These are phyloP conservation scores for Tragelaphus scriptus DNA, from an alignment of 2,113 vertebrate species.

Conservation along the genomic window DNA sequence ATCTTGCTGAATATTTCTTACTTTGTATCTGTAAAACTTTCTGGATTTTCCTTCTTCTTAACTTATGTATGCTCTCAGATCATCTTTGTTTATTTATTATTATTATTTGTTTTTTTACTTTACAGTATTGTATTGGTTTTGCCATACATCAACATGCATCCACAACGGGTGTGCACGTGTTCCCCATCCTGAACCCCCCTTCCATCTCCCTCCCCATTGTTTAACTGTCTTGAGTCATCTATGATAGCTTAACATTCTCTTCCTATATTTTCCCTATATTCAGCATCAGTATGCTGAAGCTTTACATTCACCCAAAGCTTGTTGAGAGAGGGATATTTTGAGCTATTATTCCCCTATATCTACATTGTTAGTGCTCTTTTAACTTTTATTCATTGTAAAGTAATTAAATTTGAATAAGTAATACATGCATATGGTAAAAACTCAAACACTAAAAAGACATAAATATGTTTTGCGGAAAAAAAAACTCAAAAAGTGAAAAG, in stretches of 20 bases:
- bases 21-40: neutral
- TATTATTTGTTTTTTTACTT: no score
- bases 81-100: neutral
- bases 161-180: no score
- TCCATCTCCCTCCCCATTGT: neutral
- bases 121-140: no score
- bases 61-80: neutral
- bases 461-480: neutral
- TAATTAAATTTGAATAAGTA: constrained; percentile 8
- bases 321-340: constrained; percentile 5
- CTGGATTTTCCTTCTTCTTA: neutral
- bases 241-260: neutral
- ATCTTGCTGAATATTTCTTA: neutral
- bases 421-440: neutral
- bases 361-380: neutral
- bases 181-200: no score
- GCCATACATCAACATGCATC: no score
- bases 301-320: constrained; percentile 10
- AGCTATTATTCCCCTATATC: neutral
- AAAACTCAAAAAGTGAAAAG: neutral
- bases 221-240: neutral
- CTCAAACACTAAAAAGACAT: neutral
- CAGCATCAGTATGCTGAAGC: neutral
- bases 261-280: neutral
- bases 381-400: constrained; percentile 4